These are phyloP conservation scores for Aix galericulata DNA, from an alignment of 2,113 vertebrate species.

Conservation along the genomic window DNA sequence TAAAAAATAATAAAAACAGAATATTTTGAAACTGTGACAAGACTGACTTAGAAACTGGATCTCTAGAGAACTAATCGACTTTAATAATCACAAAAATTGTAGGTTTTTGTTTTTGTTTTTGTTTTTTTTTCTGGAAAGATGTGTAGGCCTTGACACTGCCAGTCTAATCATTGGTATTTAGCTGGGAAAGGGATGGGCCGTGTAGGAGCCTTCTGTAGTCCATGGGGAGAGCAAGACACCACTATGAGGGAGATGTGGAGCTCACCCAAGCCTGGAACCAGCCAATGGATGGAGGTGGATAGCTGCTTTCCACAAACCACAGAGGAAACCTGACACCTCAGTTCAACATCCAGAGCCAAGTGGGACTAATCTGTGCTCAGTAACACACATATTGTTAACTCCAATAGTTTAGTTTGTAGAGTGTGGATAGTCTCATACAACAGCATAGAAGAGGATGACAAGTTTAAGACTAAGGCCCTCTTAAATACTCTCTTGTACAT, in stretches of 20 bases:
- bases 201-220: rapidly evolving
- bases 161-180: rapidly evolving
- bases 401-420: not conserved
- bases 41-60: not conserved
- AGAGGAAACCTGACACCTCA: not conserved
- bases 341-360: not conserved
- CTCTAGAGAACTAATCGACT: not conserved
- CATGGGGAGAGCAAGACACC: rapidly evolving
- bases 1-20: not conserved
- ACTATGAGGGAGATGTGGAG: not conserved
- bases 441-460: not conserved
- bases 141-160: rapidly evolving
- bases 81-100: rapidly evolving
- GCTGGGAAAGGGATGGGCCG: rapidly evolving
- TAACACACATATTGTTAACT: not conserved
- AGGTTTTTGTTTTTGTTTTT: no score
- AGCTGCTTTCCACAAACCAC: not conserved
- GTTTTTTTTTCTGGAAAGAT: not conserved
- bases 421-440: not conserved
- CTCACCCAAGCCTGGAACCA: rapidly evolving
- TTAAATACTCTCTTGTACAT: not conserved
- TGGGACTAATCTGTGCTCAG: not conserved
- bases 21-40: not conserved
- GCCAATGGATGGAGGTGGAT: rapidly evolving
- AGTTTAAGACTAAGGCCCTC: not conserved